Evolutionary conservation across 1,140 invertebrate genomes (phyloP).

Genomic region (Chironomus striatipennis): DNA sequence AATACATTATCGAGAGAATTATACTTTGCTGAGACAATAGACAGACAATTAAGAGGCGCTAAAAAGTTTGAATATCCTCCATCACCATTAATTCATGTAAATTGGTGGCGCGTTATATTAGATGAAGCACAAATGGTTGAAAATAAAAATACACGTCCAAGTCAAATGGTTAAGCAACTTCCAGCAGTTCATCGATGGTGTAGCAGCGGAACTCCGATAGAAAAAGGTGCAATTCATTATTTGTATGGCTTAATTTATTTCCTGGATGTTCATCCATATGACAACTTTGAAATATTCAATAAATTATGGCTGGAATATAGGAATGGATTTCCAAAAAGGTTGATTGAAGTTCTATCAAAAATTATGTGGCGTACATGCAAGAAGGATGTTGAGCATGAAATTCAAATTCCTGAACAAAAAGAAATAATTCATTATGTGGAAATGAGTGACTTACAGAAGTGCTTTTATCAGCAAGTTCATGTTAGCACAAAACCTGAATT

Average conservation of each 20-base stretch:
- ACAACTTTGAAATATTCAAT: conserved; percentile 45
- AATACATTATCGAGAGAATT: conserved; percentile 53
- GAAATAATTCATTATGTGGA: conserved; percentile 40
- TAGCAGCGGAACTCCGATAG: conserved; percentile 68
- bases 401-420: conserved; percentile 45
- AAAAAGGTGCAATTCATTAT: conserved; percentile 50
- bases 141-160: conserved; percentile 37
- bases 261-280: conserved; percentile 52
- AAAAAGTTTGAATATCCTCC: conserved; percentile 24
- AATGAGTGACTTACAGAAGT: conserved; percentile 45
- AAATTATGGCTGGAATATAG: conserved; percentile 48
- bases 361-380: conserved; percentile 59
- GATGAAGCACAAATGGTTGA: conserved; percentile 82
- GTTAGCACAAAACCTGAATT: conserved; percentile 34
- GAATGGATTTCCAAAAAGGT: conserved; percentile 40
- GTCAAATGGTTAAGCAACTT: conserved; percentile 52
- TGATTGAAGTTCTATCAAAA: conserved; percentile 47
- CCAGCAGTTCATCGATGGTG: conserved; percentile 65
- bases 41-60: conserved; percentile 27
- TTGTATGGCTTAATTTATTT: conserved; percentile 63
- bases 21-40: conserved; percentile 37
- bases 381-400: conserved; percentile 54
- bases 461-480: conserved; percentile 46
- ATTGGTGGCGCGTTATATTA: conserved; percentile 71
- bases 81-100: conserved; percentile 54